phyloP scores from a whole-genome alignment of 2,888 invertebrate species.

The Dyspetes luteomarginatus region DNA sequence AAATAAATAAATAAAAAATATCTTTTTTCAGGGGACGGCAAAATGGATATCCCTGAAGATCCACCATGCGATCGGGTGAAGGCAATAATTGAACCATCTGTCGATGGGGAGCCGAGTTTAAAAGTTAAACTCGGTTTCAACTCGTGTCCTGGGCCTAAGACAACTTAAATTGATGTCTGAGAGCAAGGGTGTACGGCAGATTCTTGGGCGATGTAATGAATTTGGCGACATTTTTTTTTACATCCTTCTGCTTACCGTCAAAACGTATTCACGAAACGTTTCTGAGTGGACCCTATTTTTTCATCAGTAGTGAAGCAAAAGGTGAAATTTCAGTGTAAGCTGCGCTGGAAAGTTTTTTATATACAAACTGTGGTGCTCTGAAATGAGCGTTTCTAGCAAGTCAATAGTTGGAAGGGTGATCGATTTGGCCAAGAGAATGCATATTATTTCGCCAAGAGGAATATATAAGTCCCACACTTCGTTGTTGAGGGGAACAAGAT shows the following conservation, averaged over 20 bases:
- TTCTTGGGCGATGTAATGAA: constrained; percentile 22
- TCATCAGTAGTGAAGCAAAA: constrained; percentile 58
- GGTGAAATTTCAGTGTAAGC: constrained; percentile 62
- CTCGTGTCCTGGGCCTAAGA: too few species aligned
- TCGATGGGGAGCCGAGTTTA: too few species aligned
- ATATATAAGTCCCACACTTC: constrained; percentile 61
- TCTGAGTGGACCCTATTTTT: constrained; percentile 50
- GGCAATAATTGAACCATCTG: too few species aligned
- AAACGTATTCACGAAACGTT: constrained; percentile 49
- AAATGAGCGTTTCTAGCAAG: constrained; percentile 32
- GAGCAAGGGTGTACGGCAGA: constrained; percentile 30
- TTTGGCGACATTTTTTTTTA: constrained; percentile 24
- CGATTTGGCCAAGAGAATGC: constrained; percentile 3
- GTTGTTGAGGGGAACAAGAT: constrained; percentile 54
- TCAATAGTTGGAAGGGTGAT: constrained; percentile 4
- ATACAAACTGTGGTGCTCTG: constrained; percentile 56
- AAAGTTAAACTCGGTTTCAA: too few species aligned
- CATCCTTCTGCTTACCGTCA: constrained; percentile 28
- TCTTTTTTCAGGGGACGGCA: too few species aligned
- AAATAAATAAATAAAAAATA: too few species aligned
- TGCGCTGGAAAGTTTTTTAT: constrained; percentile 41
- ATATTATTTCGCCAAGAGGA: constrained; percentile 14
- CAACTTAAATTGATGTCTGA: constrained; percentile 14
- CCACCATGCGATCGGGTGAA: too few species aligned
- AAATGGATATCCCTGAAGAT: too few species aligned